Evolutionary conservation across 2,888 invertebrate genomes (phyloP).

Genomic region (Glomeris marginata): DNA sequence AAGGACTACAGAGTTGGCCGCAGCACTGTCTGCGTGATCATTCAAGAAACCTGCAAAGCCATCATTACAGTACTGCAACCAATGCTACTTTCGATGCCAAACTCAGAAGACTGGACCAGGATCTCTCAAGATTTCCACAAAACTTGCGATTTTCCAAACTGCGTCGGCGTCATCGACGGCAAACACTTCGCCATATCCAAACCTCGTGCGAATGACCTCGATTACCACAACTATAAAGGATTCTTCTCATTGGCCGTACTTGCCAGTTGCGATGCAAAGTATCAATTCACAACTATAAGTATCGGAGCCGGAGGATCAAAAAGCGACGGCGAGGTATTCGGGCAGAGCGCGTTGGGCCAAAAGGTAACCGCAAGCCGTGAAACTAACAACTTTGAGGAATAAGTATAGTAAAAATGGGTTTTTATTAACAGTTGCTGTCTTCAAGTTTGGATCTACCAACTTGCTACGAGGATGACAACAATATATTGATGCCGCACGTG

Average conservation of each 20-base stretch:
- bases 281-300: slow-evolving; percentile 25
- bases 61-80: slow-evolving; percentile 19
- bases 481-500: not conserved
- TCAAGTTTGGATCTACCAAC: no score
- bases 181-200: slow-evolving; percentile 23
- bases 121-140: slow-evolving; percentile 13
- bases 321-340: slow-evolving; percentile 24
- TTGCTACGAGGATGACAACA: no score
- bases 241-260: slow-evolving; percentile 25
- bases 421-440: no score
- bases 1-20: slow-evolving; percentile 24
- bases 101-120: slow-evolving; percentile 8
- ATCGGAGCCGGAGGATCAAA: slow-evolving; percentile 25
- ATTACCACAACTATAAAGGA: slow-evolving; percentile 25
- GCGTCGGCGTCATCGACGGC: slow-evolving; percentile 23
- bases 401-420: no score
- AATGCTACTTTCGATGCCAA: slow-evolving; percentile 7
- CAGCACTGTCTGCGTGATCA: slow-evolving; percentile 23
- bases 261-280: slow-evolving; percentile 28
- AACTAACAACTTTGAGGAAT: no score
- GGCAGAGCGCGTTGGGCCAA: slow-evolving; percentile 8
- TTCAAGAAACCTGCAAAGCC: slow-evolving; percentile 23
- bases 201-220: slow-evolving; percentile 20
- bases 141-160: slow-evolving; percentile 23
- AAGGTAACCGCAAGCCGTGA: no score